Conservation (phyloP, 2,113 vertebrate genomes). For the western clawed frog (Xenopus tropicalis) region UCB_Xtro_10.0 CM004445.2:127797001-127797500, state of each 20-base stretch:
- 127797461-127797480: neutral
- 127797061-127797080: too few species aligned
- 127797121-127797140: too few species aligned
- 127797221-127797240: conserved; percentile 9
- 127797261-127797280: conserved; percentile 33
- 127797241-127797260: conserved; percentile 42
- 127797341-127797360: conserved; percentile 39
- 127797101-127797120: too few species aligned
- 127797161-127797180: neutral
- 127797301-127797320: conserved; percentile 43
- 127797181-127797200: neutral
- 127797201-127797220: conserved; percentile 9
- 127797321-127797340: conserved; percentile 42
- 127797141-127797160: too few species aligned
- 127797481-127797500: neutral
- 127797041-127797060: too few species aligned
- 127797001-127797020: too few species aligned
- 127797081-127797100: too few species aligned
- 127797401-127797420: conserved; percentile 14
- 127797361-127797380: conserved; percentile 44
- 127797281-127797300: conserved; percentile 25
- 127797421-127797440: conserved; percentile 11
- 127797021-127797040: too few species aligned
- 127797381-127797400: conserved; percentile 25
- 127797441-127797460: conserved; percentile 5